Evolutionary conservation across 2,888 invertebrate genomes (phyloP).

Genomic region (Chromoteleia sp.): DNA sequence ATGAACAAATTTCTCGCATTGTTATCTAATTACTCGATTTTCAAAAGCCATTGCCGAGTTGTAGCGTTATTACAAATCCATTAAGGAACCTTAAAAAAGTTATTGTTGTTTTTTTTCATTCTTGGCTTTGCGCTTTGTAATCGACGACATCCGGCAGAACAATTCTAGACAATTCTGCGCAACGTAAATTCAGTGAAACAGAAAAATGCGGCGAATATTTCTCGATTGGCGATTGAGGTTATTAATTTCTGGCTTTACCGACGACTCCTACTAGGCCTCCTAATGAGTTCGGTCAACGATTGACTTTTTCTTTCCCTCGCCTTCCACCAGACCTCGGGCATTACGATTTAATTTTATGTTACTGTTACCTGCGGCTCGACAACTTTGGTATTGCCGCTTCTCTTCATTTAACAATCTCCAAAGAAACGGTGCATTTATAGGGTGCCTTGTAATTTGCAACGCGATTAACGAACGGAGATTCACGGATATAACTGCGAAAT

Average conservation of each 20-base stretch:
- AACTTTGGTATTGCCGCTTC: slow-evolving; percentile 64
- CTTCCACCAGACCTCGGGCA: slow-evolving; percentile 52
- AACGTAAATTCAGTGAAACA: slow-evolving; percentile 51
- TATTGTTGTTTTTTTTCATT: slow-evolving; percentile 25
- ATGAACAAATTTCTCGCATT: not conserved
- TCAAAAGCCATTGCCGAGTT: not conserved
- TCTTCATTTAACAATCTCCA: slow-evolving; percentile 64
- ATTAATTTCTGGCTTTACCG: slow-evolving; percentile 77
- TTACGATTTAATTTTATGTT: slow-evolving; percentile 73
- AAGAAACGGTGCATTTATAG: slow-evolving; percentile 70
- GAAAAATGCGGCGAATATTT: slow-evolving; percentile 56
- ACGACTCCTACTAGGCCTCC: slow-evolving; percentile 62
- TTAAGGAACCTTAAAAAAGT: slow-evolving; percentile 35
- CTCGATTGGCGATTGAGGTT: slow-evolving; percentile 68
- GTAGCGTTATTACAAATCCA: slow-evolving; percentile 58
- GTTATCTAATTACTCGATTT: slow-evolving; percentile 27
- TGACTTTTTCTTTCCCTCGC: slow-evolving; percentile 48
- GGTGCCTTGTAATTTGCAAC: slow-evolving; percentile 67
- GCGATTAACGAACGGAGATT: slow-evolving; percentile 61
- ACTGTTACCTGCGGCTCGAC: slow-evolving; percentile 70
- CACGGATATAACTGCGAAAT: slow-evolving; percentile 39
- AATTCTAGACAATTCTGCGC: slow-evolving; percentile 38
- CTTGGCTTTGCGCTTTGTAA: slow-evolving; percentile 47
- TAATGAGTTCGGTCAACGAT: slow-evolving; percentile 70
- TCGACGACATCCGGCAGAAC: slow-evolving; percentile 55